Evolutionary conservation across 2,113 vertebrate genomes (phyloP).

Genomic region (Zingel zingel): DNA sequence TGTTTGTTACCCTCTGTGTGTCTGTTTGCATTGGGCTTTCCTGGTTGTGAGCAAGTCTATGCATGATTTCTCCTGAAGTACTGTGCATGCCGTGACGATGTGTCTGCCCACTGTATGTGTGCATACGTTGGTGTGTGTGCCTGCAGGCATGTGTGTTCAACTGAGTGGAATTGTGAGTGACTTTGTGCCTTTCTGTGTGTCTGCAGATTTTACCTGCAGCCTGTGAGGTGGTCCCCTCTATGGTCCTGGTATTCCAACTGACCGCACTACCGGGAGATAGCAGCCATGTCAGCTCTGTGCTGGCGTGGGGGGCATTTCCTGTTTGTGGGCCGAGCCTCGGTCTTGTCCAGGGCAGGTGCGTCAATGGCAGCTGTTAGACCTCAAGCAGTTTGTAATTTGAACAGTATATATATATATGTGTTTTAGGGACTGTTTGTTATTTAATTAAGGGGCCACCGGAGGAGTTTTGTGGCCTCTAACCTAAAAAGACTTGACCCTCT

Average conservation of each 20-base stretch:
- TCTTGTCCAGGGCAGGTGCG: constrained; percentile 86
- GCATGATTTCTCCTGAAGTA: neutral
- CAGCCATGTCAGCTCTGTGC: constrained; percentile 69
- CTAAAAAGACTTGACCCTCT: too few species aligned
- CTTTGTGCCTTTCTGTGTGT: constrained; percentile 13
- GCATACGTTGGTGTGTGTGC: neutral
- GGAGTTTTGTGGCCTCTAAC: too few species aligned
- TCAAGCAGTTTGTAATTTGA: neutral
- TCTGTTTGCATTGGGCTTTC: constrained; percentile 67
- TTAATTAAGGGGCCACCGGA: too few species aligned
- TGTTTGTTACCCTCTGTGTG: constrained; percentile 52
- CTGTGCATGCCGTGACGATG: neutral
- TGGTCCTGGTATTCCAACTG: constrained; percentile 90
- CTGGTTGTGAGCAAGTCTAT: constrained; percentile 24
- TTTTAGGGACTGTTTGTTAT: neutral
- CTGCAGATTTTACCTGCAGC: constrained; percentile 86
- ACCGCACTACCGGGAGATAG: constrained; percentile 78
- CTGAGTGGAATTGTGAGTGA: constrained; percentile 21
- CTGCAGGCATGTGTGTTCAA: constrained; percentile 32
- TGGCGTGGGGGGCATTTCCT: constrained; percentile 93
- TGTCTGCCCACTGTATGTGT: constrained; percentile 11
- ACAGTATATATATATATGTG: neutral
- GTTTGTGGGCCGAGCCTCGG: constrained; percentile 84
- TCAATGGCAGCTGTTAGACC: neutral
- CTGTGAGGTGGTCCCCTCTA: constrained; percentile 84